Conservation (phyloP, 2,113 vertebrate species). For the Centropus unirufus region DNA sequence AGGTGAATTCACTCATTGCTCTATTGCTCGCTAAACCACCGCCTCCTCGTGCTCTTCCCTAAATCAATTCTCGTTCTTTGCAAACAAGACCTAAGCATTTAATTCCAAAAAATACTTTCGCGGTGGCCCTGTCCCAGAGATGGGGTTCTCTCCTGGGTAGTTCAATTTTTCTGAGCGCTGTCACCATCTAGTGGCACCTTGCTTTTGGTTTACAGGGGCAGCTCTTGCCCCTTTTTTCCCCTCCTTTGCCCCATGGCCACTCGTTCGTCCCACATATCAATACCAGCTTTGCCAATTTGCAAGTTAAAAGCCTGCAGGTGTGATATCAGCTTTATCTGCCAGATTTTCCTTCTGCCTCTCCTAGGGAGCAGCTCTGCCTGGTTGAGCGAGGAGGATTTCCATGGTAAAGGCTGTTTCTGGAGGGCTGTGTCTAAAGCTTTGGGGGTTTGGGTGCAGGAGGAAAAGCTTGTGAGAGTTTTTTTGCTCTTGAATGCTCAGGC, state of each 20-base stretch:
- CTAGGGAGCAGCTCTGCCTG: not conserved
- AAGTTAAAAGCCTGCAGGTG: not conserved
- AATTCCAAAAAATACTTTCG: accelerated
- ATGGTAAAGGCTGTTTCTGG: not conserved
- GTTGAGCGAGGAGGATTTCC: not conserved
- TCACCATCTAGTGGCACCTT: slow-evolving; percentile 59
- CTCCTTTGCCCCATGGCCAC: not conserved
- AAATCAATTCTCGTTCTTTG: not conserved
- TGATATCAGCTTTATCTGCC: not conserved
- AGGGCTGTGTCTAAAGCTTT: not conserved
- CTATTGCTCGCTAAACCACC: not conserved
- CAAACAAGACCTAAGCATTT: not conserved
- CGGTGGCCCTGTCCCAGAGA: accelerated
- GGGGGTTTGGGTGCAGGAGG: not conserved
- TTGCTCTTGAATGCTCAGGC: not conserved
- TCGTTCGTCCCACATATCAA: not conserved
- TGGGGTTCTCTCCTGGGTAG: not conserved
- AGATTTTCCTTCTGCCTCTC: accelerated
- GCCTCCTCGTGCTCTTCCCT: not conserved
- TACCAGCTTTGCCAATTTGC: accelerated
- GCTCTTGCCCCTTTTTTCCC: accelerated
- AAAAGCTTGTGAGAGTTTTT: not conserved
- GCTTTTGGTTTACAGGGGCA: not conserved
- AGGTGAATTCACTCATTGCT: not conserved
- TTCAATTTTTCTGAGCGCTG: slow-evolving; percentile 8